Base-by-base conservation (phyloP, 2,888 invertebrate genomes). In the Pristionchus entomophagus region DNA sequence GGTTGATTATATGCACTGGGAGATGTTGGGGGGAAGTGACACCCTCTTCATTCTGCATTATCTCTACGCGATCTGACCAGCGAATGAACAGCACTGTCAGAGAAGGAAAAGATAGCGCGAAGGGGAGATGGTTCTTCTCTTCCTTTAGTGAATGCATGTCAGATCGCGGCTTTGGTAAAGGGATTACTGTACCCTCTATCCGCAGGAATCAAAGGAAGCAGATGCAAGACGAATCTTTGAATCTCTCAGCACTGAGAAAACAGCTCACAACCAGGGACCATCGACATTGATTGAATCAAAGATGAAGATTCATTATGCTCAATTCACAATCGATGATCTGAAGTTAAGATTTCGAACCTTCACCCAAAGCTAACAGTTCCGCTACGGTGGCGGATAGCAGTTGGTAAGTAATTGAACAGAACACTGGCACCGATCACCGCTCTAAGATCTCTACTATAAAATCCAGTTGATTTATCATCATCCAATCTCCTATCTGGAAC, bases 381-480 rank as follows among this genome's bases (percentile, higher is more conserved):
- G n/a, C n/a, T n/a, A n/a, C n/a, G n/a, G n/a, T n/a, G n/a, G n/a
- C n/a, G n/a, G n/a, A n/a, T n/a, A n/a, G n/a, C 51, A 51, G 51
- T 0, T 22, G 19, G 19, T 22, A 51, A 51, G 51, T 17, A 51
- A 51, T 22, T 56, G 26, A 56, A 26, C 56, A 56, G 22, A 56
- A 26, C 56, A 12, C 8, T n/a, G 1, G 8, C 56, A 26, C 26
- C n/a, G 56, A 56, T 26, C n/a, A n/a, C n/a, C n/a, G 26, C 26
- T 10, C n/a, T 26, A 56, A 56, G n/a, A 56, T 4, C 2, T 22
- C 56, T 22, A n/a, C n/a, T 6, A 26, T n/a, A 56, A 56, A 26
- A 56, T 56, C 56, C 56, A 56, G 56, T 56, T 56, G 56, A 56
- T 56, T 56, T 56, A 56, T 56, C 56, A 56, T n/a, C 56, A 26